Evolutionary conservation across 2,797 vertebrate species (phyloP), one percentile per base, ranked within the genome.

Genomic region (Alauda arvensis): DNA sequence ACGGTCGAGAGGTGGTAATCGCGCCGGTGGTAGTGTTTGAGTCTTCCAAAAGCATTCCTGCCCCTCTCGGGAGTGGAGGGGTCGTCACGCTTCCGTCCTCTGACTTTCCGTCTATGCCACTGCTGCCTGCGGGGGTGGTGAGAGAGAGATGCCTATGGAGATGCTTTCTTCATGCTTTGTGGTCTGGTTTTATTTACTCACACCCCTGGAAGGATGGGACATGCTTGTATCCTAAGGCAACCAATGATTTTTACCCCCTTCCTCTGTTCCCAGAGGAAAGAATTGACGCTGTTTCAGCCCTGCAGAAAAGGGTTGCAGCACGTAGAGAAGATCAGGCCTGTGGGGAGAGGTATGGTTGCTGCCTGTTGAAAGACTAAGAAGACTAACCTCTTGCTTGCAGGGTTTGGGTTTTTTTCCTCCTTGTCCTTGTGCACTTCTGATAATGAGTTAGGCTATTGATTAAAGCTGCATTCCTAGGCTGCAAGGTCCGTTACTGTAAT

Each of bases 21-120:
- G 0, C 90, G 92, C 26, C 82, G 71, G 56, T 89, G 95, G 56
- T 93, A 70, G 60, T 92, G 85, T 17, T 57, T 95, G 70, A 94
- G 62, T 25, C 89, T 91, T 29, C 89, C 87, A 21, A 83, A 90
- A 76, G 77, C 69, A 2, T 63, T 79, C 45, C 57, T 94, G 24
- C 74, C 25, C 16, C 28, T 74, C 18, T 75, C 70, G 0, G 61
- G 53, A 13, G 6, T 23, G 29, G 43, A 52, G 25, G 39, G 18
- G 28, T 59, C 34, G 25, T 59, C 34, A 5, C 1, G 16, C 39
- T 67, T 62, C 69, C 68, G 1, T 90, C 83, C 52, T 57, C 85
- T 55, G 57, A 5, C 51, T 66, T 56, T 75, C 39, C 61, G 91
- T 29, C 85, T 48, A 0, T 21, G 68, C 31, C 74, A 84, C 72